Evolutionary conservation across 1,140 invertebrate species (phyloP).

Genomic region (Trichonephila inaurata): DNA sequence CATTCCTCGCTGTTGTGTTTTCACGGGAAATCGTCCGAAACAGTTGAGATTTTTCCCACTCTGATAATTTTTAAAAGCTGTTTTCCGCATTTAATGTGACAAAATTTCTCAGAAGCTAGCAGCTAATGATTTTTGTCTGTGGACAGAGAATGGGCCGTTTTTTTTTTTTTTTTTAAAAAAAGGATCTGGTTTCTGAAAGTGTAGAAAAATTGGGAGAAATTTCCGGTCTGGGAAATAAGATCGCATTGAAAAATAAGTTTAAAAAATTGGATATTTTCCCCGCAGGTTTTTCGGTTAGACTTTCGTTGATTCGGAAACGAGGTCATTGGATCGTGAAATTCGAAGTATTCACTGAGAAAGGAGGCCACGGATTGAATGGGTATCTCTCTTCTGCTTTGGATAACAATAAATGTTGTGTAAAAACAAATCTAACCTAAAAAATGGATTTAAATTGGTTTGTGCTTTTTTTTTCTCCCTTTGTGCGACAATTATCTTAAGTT

Average conservation of each 20-base stretch:
- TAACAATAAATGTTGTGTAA: background rate
- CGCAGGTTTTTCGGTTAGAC: slow-evolving; percentile 10
- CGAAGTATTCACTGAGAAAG: slow-evolving; percentile 15
- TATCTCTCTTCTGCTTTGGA: background rate
- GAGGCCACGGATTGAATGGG: slow-evolving; percentile 5
- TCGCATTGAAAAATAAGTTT: slow-evolving; percentile 15
- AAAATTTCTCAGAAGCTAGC: background rate
- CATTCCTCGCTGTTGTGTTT: background rate
- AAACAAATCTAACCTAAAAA: background rate
- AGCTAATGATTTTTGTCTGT: background rate
- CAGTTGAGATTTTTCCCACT: background rate
- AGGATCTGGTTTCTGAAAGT: slow-evolving; percentile 22
- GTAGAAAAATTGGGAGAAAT: slow-evolving; percentile 9
- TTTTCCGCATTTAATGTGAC: background rate
- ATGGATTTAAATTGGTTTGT: background rate
- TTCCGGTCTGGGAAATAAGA: slow-evolving; percentile 29
- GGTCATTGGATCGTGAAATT: slow-evolving; percentile 36
- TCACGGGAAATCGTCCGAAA: background rate
- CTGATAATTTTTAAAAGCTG: background rate
- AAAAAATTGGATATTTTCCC: slow-evolving; percentile 28
- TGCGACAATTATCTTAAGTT: background rate
- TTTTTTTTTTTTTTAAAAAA: background rate
- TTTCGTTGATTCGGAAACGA: slow-evolving; percentile 25
- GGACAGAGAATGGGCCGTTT: background rate
- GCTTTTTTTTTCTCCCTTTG: background rate